These are phyloP conservation scores for Neuroscelio doddi DNA, from an alignment of 2,888 invertebrate genomes.

Conservation along the genomic window DNA sequence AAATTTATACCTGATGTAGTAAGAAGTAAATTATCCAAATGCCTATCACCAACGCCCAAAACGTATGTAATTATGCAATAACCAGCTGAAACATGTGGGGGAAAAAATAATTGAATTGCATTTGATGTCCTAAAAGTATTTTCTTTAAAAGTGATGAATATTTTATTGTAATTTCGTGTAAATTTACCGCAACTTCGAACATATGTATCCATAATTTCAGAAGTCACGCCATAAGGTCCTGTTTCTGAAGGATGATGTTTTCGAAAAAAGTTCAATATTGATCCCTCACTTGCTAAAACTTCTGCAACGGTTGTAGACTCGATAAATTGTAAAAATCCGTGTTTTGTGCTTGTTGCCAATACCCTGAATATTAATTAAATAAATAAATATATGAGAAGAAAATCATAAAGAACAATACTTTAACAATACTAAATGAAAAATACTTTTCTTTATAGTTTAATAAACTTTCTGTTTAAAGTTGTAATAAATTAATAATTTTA, in stretches of 20 bases:
- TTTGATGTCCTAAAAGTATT: too few species aligned
- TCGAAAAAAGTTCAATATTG: slow-evolving; percentile 93
- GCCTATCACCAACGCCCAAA: slow-evolving; percentile 97
- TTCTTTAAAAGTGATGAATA: too few species aligned
- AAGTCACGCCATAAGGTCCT: slow-evolving; percentile 90
- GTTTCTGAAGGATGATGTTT: slow-evolving; percentile 91
- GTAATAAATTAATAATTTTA: background rate
- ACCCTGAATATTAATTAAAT: slow-evolving; percentile 77
- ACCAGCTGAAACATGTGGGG: slow-evolving; percentile 86
- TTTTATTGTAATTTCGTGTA: too few species aligned
- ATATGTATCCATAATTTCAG: slow-evolving; percentile 98
- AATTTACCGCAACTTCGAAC: slow-evolving; percentile 87
- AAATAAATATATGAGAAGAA: too few species aligned
- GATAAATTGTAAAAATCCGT: slow-evolving; percentile 97
- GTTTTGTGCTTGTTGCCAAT: slow-evolving; percentile 94
- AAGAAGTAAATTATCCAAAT: slow-evolving; percentile 96
- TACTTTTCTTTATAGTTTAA: background rate
- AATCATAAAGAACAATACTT: too few species aligned
- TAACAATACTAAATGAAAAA: too few species aligned
- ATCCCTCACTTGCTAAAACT: slow-evolving; percentile 88
- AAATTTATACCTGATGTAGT: slow-evolving; percentile 88
- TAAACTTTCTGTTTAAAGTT: background rate
- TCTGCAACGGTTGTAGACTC: slow-evolving; percentile 95
- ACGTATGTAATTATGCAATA: slow-evolving; percentile 99
- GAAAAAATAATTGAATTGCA: too few species aligned